Base-by-base conservation (phyloP, 2,113 vertebrate genomes). In the Pristiophorus japonicus region DNA sequence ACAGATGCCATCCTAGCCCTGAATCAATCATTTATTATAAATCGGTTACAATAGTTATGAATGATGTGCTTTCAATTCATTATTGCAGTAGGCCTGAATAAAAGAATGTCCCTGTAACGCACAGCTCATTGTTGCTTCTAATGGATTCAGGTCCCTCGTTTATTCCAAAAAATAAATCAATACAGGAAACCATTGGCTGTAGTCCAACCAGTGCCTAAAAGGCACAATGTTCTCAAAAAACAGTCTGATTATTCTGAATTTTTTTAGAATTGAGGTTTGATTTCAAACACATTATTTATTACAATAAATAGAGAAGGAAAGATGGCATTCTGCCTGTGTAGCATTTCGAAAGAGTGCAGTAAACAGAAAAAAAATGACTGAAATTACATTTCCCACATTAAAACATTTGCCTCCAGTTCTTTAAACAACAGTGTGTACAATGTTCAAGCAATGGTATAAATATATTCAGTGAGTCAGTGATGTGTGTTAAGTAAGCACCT, bases 121-220 rank as follows among this genome's bases (percentile, higher is more conserved):
- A 88, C 7, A 55, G 85, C 85, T 88, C 85, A 88, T 55, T 90
- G 87, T 62, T 90, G 55, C 27, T 90, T 59, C 87, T 59, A 90
- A n/a, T 59, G 30, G 30, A 62, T 59, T 90, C 30, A 34, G 51
- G 87, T 90, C 55, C 51, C 87, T 62, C 51, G 24, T 90, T 90
- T 18, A 90, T 90, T 90, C 87, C 87, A 59, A 90, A 59, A 90
- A 59, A 90, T 88, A 62, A 34, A 90, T 90, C 87, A 90, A 59
- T 16, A 16, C 10, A 59, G 27, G 51, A 90, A 90, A 59, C 24
- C 55, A 90, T 90, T 90, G 87, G 87, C 87, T 18, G 3, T 34
- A 30, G 87, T 62, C 87, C 87, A 59, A 51, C 12, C 51, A 59
- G 51, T 55, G 87, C 12, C 87, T 90, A 90, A 90, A 90, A 59